Conservation (phyloP, 2,888 invertebrate species). For the Margaritifera margaritifera region DNA sequence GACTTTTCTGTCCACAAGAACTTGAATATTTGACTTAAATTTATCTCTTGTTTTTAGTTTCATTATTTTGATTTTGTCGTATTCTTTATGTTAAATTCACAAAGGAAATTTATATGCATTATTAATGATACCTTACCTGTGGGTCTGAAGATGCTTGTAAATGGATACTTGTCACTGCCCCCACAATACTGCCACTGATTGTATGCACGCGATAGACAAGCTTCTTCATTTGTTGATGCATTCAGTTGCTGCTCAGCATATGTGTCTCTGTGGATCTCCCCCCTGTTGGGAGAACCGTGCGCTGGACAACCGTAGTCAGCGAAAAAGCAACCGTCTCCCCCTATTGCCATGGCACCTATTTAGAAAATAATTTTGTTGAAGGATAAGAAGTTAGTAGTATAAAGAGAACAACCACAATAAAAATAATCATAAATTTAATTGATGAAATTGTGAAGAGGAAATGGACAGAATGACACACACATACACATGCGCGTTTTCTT, state of each 20-base stretch:
- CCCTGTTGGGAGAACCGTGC: constrained; percentile 25
- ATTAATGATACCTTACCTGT: constrained; percentile 35
- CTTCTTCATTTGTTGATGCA: constrained; percentile 26
- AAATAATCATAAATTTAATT: not conserved
- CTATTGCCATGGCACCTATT: constrained; percentile 46
- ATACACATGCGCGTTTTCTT: no score
- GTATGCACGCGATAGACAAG: constrained; percentile 38
- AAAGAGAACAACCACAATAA: not conserved
- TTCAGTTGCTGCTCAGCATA: constrained; percentile 36
- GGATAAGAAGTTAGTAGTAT: no score
- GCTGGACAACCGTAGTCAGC: constrained; percentile 45
- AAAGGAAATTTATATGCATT: no score
- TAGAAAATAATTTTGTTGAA: no score
- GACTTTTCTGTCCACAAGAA: no score
- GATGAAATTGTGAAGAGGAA: not conserved
- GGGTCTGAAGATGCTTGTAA: constrained; percentile 48
- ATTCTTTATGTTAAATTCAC: no score
- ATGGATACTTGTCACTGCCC: constrained; percentile 27
- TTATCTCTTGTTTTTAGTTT: no score
- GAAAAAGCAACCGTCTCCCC: constrained; percentile 44
- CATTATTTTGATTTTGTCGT: no score
- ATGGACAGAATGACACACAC: not conserved
- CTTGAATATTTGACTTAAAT: no score
- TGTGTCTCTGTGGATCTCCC: constrained; percentile 29
- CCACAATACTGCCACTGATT: constrained; percentile 46